Evolutionary conservation across 1,140 invertebrate genomes (phyloP), one percentile per base, ranked within the genome.

Genomic region (Ips nitidus): DNA sequence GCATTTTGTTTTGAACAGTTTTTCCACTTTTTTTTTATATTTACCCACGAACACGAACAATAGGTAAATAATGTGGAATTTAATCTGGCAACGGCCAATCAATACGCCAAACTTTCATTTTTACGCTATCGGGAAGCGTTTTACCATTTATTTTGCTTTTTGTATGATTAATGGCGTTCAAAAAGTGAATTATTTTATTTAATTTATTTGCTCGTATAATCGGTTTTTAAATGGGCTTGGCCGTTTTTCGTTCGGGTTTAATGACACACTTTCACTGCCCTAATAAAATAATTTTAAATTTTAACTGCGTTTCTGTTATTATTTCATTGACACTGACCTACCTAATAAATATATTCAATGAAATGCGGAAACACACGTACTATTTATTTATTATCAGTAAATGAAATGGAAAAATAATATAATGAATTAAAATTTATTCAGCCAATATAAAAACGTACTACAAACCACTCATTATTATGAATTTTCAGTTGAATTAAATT

Each of bases 141-240:
- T 56, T 45, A 55, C 53, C 52, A 56, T 66, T 66, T 66, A 45
- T 66, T 66, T 66, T 66, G 63, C 43, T 66, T 66, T 66, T 45
- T 56, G 52, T 41, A 66, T 66, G 63, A 66, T 57, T 66, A 66
- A 66, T 66, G 52, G 53, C 63, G 52, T 56, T 58, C 64, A 58
- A 66, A 66, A 66, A 43, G 55, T 58, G 64, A 66, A 66, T 66
- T 66, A 66, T 66, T 66, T 58, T 50, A 65, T 65, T 65, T 65
- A 65, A 65, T 65, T 65, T 65, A 65, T 53, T 40, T 53, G 41
- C 52, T 39, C 37, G 52, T 65, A 55, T 56, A 56, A 58, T 66
- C 45, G 41, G 53, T 66, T 66, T 66, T 58, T 66, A 66, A 58
- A 58, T 43, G 53, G 56, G 47, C 53, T 50, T 6, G 45, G 37